Evolutionary conservation across 2,113 vertebrate species (phyloP), one percentile per base, ranked within the genome.

Genomic region (Pomatorhinus ruficollis): DNA sequence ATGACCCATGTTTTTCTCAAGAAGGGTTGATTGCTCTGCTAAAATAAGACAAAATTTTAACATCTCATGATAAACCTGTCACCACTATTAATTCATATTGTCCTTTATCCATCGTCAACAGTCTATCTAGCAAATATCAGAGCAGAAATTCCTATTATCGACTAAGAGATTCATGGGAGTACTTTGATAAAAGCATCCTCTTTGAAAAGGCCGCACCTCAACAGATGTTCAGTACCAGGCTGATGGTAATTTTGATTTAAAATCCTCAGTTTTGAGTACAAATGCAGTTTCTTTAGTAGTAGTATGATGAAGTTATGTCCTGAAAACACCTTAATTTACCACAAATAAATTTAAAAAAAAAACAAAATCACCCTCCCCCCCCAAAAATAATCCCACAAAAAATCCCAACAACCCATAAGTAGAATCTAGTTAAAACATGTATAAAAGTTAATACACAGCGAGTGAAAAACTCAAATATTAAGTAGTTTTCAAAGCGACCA

Each of bases 181-280:
- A 91, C 70, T 89, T 72, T 74, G 53, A 69, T 76, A 87, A 88
- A 94, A 83, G 15, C 61, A 90, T 63, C 68, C 25, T 60, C 64
- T 77, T 63, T 68, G 79, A 77, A 94, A 90, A 96, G 37, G 61
- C 50, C 45, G 89, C 45, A 92, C 75, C 83, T 91, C 80, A 93
- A 84, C 59, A 84, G 45, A 59, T 84, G 95, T 37, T 89, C 39
- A 85, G 25, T 89, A 94, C 2, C 8, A 77, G 14, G 53, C 22
- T 66, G 45, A 87, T 15, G 17, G 28, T 23, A 57, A 50, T 91
- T 90, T 72, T 78, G 40, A 92, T 30, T 33, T 45, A n/a, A 94
- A 95, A 74, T 56, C 45, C n/a, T 68, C 35, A 61, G 9, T 65
- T 83, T 83, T 12, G 31, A 74, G 20, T 76, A 53, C 3, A 74